Base-by-base conservation (phyloP, 2,113 vertebrate species). In the Larimichthys polyactis region DNA sequence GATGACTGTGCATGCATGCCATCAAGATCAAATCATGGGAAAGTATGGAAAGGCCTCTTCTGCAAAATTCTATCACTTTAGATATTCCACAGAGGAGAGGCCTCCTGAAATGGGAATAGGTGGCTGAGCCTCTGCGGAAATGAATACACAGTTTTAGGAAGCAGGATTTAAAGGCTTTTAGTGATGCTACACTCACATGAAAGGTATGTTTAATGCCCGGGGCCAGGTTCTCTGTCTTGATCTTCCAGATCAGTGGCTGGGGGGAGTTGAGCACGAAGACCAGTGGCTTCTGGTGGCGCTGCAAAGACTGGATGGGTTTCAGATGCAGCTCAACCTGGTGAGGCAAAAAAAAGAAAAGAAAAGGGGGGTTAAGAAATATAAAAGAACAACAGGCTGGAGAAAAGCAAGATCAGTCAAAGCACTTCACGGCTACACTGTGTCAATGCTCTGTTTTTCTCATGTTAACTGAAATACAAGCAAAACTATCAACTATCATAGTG, bases 241-340 rank as follows among this genome's bases (percentile, higher is more conserved):
- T 90, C 92, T 94, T 96, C 98, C 98, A 99, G 67, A 94, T 82
- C 81, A 99, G 78, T 1, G 96, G 95, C 78, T 95, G 93, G 3
- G 96, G 96, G 62, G 97, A 97, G 94, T 96, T 99, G 69, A 99
- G 96, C 87, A 99, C 91, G 67, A 99, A 98, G 83, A 96, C 96
- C 77, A 99, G 87, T 11, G 97, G 96, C 89, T 98, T 99, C 74
- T 96, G 94, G 91, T 99, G 98, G 87, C 95, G 91, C 75, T 94
- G 89, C 73, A 99, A 87, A 0, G 98, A 97, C 54, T 96, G 96
- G 93, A 99, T 98, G 36, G 98, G 97, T 90, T 96, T 97, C 94
- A 99, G 93, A 91, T 99, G 97, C 78, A 99, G 92, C 0, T 94
- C 95, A 85, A 99, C 96, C 96, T 96, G 71, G n/a, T 36, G 8